Conservation (phyloP, 1,140 invertebrate species). For the Bombus huntii region DNA sequence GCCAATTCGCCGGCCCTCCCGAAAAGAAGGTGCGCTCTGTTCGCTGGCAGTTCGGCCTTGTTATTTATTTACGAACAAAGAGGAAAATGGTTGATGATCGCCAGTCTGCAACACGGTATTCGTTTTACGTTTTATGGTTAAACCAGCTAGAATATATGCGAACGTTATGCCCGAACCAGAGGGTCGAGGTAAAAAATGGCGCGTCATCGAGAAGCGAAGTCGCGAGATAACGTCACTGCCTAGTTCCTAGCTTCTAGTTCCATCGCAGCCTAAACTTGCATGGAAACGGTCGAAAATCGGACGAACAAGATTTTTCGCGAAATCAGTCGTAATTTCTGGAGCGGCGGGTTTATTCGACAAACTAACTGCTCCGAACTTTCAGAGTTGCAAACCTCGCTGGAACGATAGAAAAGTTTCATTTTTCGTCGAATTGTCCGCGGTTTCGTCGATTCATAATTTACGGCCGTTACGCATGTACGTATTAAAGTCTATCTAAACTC, state of each 20-base stretch:
- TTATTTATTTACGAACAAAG: slow-evolving; percentile 44
- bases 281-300: not conserved
- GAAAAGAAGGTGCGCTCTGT: slow-evolving; percentile 2
- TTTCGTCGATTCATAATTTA: not conserved
- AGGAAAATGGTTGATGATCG: slow-evolving; percentile 22
- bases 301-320: slow-evolving; percentile 18
- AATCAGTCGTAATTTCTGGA: not conserved
- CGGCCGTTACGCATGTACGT: not conserved
- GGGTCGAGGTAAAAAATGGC: slow-evolving; percentile 16
- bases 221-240: not conserved
- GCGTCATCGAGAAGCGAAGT: slow-evolving; percentile 20
- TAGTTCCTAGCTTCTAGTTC: not conserved
- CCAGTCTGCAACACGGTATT: slow-evolving; percentile 32
- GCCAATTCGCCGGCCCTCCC: not conserved
- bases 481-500: not conserved
- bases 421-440: slow-evolving; percentile 11
- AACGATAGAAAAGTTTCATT: slow-evolving; percentile 2
- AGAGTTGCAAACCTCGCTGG: not conserved
- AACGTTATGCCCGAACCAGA: slow-evolving; percentile 13
- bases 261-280: not conserved
- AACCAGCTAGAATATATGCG: not conserved
- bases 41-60: not conserved
- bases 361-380: slow-evolving; percentile 6
- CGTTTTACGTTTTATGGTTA: slow-evolving; percentile 46
- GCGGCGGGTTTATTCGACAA: not conserved